Conservation (phyloP, 2,797 vertebrate species). For the Avahi laniger region DNA sequence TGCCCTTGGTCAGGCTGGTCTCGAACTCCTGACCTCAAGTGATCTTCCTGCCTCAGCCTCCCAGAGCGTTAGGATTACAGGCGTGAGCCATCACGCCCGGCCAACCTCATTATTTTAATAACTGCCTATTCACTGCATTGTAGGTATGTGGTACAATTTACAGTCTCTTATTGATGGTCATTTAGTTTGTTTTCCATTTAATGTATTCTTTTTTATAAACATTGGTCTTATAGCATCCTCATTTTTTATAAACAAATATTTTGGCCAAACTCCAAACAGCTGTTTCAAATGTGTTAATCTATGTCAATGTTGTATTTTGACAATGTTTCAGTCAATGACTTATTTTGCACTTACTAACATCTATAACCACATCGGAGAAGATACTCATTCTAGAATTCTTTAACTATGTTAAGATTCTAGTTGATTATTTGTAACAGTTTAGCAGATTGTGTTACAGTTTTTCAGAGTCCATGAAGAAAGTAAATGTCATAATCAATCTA, state of each 20-base stretch:
- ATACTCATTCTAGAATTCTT: neutral
- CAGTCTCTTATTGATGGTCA: neutral
- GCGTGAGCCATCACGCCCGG: neutral
- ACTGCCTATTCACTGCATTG: neutral
- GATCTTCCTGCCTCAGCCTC: neutral
- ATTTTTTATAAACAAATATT: conserved; percentile 37
- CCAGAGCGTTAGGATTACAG: neutral
- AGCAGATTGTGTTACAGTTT: conserved; percentile 31
- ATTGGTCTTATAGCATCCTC: neutral
- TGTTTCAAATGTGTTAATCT: neutral
- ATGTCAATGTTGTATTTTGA: neutral
- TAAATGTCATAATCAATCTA: conserved; percentile 11
- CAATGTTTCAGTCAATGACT: conserved; percentile 9
- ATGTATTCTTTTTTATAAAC: neutral
- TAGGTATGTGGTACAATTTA: neutral
- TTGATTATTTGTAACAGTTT: conserved; percentile 52
- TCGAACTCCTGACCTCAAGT: neutral
- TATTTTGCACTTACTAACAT: conserved; percentile 35
- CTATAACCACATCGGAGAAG: neutral
- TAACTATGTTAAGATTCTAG: conserved; percentile 19
- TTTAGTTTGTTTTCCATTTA: neutral
- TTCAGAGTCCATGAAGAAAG: conserved; percentile 34
- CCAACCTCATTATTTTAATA: neutral
- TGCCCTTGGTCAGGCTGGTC: neutral
- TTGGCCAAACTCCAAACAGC: neutral